These are phyloP conservation scores for Lepidothrix coronata DNA, from an alignment of 2,113 vertebrate species.

Conservation along the genomic window DNA sequence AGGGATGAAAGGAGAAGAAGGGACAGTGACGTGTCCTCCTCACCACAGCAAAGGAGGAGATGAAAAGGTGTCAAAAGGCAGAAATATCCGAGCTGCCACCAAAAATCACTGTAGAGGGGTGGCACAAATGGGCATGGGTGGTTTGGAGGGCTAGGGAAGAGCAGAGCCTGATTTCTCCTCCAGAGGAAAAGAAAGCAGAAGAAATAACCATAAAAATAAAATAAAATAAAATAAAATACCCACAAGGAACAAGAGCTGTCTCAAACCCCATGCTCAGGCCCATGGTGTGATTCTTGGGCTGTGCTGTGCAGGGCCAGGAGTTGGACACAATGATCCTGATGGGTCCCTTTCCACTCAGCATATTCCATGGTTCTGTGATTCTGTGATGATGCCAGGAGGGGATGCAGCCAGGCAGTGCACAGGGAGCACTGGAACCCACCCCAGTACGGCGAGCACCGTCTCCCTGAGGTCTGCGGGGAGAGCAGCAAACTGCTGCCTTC, in stretches of 20 bases:
- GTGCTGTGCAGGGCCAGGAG: not conserved
- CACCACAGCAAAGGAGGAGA: fast-evolving
- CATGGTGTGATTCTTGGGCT: not conserved
- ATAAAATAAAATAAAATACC: not conserved
- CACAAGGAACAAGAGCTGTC: not conserved
- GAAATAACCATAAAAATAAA: not conserved
- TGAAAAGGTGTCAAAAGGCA: not conserved
- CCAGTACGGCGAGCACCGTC: fast-evolving
- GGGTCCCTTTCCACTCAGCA: not conserved
- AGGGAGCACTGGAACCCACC: not conserved
- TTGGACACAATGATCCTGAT: not conserved
- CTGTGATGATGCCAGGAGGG: not conserved
- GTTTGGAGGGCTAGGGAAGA: not conserved
- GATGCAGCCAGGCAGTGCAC: not conserved
- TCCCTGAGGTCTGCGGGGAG: not conserved
- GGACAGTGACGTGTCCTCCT: not conserved
- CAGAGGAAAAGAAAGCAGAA: not conserved
- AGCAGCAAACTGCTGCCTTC: not conserved
- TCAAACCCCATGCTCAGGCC: not conserved
- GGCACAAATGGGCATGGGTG: fast-evolving
- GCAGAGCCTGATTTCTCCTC: not conserved
- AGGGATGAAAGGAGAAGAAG: not conserved
- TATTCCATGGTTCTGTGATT: not conserved
- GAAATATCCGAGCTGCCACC: not conserved
- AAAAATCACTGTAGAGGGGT: not conserved